Base-by-base conservation (phyloP, 2,888 invertebrate species). In the Drosophila meridiana region DNA sequence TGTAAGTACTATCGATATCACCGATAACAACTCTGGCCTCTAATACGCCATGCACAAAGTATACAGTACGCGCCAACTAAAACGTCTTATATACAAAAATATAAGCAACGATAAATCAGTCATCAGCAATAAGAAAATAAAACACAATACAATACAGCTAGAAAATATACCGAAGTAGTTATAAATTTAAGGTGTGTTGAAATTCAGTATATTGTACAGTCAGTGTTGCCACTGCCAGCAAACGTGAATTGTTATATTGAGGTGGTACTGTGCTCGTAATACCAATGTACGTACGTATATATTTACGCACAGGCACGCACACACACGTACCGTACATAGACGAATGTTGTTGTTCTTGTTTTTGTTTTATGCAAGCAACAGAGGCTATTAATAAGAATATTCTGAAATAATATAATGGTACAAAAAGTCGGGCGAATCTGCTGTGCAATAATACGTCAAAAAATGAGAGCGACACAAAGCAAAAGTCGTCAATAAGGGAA, bases 351-450 rank as follows among this genome's bases (percentile, higher is more conserved):
- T 80, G 80, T 84, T 89, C 85, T 89, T 87, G 82, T 89, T 79
- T 69, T 55, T 76, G 55, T 60, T 74, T 85, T 80, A 75, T 89
- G 89, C 84, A 84, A 87, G 87, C 87, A 89, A 88, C 73, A 71
- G 74, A 71, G 74, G 87, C 87, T 85, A 85, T 78, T 82, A 89
- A 83, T 87, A 78, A 85, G 83, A 85, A 87, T 84, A 87, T 84
- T 78, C 82, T 76, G 80, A 82, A 79, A 86, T 80, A 83, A 82
- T 83, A 85, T 85, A 77, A 80, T 88, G 81, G 80, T 58, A 88
- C 73, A 63, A 81, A 73, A 83, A 81, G 68, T 66, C 71, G 81
- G 57, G 20, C 79, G 79, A 74, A 88, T 80, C 88, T 80, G 86
- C 79, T 81, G 59, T 81, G 81, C 81, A 78, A 60, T 78, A 80